A percentile compares a stretch with the other conserved stretches of the same genome.
These are phyloP conservation scores for Polypterus bichir DNA, from an alignment of 2,113 vertebrate species.

Conservation along the genomic window DNA sequence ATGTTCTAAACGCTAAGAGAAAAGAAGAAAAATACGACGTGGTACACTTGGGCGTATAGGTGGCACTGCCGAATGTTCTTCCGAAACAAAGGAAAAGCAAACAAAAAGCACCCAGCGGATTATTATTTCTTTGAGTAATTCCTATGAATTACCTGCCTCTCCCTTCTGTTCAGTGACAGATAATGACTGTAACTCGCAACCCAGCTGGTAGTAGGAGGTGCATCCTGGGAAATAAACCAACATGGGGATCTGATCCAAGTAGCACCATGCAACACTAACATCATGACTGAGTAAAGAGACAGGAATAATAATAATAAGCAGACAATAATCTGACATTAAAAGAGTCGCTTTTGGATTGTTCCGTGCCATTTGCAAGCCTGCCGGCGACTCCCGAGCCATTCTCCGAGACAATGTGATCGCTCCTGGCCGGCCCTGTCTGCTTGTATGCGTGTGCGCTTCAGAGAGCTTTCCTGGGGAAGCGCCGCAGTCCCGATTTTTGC, in stretches of 20 bases:
- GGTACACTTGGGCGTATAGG: too few relatives aligned
- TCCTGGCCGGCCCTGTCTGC: slow-evolving; percentile 23
- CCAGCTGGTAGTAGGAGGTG: slow-evolving; percentile 38
- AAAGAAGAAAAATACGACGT: too few relatives aligned
- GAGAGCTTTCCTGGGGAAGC: slow-evolving; percentile 43
- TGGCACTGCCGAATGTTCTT: too few relatives aligned
- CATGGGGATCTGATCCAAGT: slow-evolving; percentile 51
- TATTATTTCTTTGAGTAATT: background rate
- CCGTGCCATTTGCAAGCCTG: slow-evolving; percentile 11
- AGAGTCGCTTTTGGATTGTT: slow-evolving; percentile 16
- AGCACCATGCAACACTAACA: slow-evolving; percentile 29
- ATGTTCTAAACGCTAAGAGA: too few relatives aligned
- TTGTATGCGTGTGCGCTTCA: slow-evolving; percentile 44
- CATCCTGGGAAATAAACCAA: slow-evolving; percentile 64
- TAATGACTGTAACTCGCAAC: slow-evolving; percentile 28
- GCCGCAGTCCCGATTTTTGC: slow-evolving; percentile 38
- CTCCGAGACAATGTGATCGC: slow-evolving; percentile 27
- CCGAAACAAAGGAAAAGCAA: too few relatives aligned
- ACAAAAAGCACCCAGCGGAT: too few relatives aligned
- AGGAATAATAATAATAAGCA: slow-evolving; percentile 22
- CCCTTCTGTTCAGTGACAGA: slow-evolving; percentile 11
- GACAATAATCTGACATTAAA: slow-evolving; percentile 16
- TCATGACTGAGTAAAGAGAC: slow-evolving; percentile 25
- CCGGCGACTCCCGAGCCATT: slow-evolving; percentile 9
- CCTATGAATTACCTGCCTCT: slow-evolving; percentile 12